A percentile compares a stretch with the other conserved stretches of the same genome.
Evolutionary conservation across 2,797 vertebrate genomes (phyloP).

Genomic region (Tympanoctomys barrerae): DNA sequence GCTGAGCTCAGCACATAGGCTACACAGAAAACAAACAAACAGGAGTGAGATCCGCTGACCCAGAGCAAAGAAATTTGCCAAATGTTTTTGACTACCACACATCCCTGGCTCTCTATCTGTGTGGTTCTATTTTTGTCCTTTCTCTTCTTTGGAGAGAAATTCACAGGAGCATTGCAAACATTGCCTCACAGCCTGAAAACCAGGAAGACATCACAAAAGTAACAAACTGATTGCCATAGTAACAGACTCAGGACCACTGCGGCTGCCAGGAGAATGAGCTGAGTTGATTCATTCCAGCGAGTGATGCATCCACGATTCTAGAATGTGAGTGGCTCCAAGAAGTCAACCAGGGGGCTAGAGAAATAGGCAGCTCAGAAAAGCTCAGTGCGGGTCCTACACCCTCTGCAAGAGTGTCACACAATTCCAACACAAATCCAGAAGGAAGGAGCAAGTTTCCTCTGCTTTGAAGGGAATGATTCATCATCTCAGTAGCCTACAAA

Average conservation of each 20-base stretch:
- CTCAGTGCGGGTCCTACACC: neutral
- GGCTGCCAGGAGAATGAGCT: slow-evolving; percentile 9
- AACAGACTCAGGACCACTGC: slow-evolving; percentile 57
- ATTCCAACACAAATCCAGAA: slow-evolving; percentile 33
- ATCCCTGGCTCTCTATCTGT: neutral
- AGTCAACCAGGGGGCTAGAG: neutral
- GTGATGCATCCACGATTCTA: neutral
- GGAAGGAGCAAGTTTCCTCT: slow-evolving; percentile 47
- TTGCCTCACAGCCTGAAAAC: slow-evolving; percentile 60
- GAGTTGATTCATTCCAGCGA: slow-evolving; percentile 48
- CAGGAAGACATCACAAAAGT: slow-evolving; percentile 65
- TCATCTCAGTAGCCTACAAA: slow-evolving; percentile 59
- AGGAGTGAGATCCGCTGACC: neutral
- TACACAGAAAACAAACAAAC: slow-evolving; percentile 50
- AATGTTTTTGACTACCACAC: neutral
- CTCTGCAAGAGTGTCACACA: neutral
- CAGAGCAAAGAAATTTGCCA: neutral
- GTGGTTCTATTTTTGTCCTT: slow-evolving; percentile 56
- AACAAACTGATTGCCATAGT: slow-evolving; percentile 83
- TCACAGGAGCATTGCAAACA: slow-evolving; percentile 56
- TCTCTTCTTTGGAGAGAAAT: slow-evolving; percentile 47
- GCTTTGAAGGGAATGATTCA: slow-evolving; percentile 62
- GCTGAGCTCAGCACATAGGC: slow-evolving; percentile 5
- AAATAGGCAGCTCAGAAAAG: neutral
- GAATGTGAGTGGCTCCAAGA: slow-evolving; percentile 27